A percentile compares a stretch with the other conserved stretches of the same genome.
Conservation (phyloP, 2,888 invertebrate genomes). For the Panzeria rudis region DNA sequence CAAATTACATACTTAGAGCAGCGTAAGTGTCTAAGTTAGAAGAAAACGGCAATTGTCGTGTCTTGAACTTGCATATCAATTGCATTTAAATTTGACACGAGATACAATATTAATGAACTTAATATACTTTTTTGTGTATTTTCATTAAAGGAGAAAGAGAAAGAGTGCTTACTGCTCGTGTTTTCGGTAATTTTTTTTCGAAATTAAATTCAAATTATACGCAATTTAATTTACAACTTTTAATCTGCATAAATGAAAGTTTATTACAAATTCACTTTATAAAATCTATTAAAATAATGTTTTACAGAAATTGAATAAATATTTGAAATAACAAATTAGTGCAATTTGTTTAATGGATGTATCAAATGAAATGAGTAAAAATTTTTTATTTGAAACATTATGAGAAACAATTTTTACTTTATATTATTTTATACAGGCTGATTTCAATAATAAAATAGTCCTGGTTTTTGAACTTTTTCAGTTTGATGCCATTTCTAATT, state of each 20-base stretch:
- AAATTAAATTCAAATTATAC: constrained; percentile 26
- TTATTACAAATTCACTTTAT: constrained; percentile 9
- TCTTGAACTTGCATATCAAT: constrained; percentile 58
- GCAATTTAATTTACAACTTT: constrained; percentile 34
- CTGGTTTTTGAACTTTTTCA: too few species aligned
- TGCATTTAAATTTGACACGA: constrained; percentile 54
- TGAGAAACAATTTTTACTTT: too few species aligned
- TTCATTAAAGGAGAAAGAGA: not conserved
- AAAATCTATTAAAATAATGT: constrained; percentile 7
- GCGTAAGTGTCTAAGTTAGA: not conserved
- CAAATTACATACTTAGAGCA: constrained; percentile 9
- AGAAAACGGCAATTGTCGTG: not conserved
- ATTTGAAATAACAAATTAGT: not conserved
- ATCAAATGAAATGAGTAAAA: not conserved
- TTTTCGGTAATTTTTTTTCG: constrained; percentile 46
- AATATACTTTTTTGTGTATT: not conserved
- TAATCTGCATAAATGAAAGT: constrained; percentile 63
- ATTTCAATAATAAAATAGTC: too few species aligned
- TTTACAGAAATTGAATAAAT: constrained; percentile 3
- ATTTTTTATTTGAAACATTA: not conserved
- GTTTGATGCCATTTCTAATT: too few species aligned
- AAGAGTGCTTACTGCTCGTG: not conserved
- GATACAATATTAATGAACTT: constrained; percentile 22
- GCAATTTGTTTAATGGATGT: constrained; percentile 5
- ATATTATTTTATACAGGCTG: too few species aligned